Conservation (phyloP, 2,113 vertebrate genomes). For the Oryzias javanicus region DNA sequence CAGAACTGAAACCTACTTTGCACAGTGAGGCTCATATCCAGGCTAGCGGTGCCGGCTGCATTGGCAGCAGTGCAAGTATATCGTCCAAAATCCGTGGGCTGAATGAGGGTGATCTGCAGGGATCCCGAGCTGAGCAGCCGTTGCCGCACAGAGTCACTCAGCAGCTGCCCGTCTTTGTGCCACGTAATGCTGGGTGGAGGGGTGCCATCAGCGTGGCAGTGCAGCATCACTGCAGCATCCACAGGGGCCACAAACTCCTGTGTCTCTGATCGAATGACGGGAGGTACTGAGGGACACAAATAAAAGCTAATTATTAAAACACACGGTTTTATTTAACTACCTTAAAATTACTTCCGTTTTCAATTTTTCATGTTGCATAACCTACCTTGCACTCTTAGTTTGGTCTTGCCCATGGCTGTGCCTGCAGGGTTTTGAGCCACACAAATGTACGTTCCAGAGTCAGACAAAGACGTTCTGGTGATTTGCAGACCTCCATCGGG, state of each 20-base stretch:
- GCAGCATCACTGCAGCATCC: constrained; percentile 85
- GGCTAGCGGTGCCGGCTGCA: constrained; percentile 80
- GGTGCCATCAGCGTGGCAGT: constrained; percentile 83
- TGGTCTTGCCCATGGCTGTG: constrained; percentile 92
- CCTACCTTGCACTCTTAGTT: constrained; percentile 91
- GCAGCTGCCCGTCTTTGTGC: constrained; percentile 83
- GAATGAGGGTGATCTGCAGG: constrained; percentile 86
- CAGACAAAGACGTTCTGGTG: constrained; percentile 78
- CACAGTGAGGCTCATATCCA: constrained; percentile 78
- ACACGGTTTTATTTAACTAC: background rate
- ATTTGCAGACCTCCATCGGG: constrained; percentile 88
- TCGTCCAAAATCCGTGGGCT: constrained; percentile 79
- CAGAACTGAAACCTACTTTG: constrained; percentile 71
- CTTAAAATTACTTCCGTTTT: background rate
- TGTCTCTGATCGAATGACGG: constrained; percentile 77
- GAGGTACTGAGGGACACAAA: constrained; percentile 81
- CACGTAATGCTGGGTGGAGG: constrained; percentile 84
- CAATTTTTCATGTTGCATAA: background rate
- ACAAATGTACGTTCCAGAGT: constrained; percentile 91
- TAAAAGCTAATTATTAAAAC: too few relatives aligned
- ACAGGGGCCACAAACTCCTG: constrained; percentile 73
- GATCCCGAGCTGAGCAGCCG: constrained; percentile 84
- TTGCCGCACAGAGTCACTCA: constrained; percentile 79
- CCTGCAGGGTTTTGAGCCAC: constrained; percentile 95
- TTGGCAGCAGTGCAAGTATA: constrained; percentile 89